Percentiles rank a stretch among this genome's conserved stretches.
These are phyloP conservation scores for Choreutis nemorana DNA, from an alignment of 2,888 invertebrate species.

Conservation along the genomic window DNA sequence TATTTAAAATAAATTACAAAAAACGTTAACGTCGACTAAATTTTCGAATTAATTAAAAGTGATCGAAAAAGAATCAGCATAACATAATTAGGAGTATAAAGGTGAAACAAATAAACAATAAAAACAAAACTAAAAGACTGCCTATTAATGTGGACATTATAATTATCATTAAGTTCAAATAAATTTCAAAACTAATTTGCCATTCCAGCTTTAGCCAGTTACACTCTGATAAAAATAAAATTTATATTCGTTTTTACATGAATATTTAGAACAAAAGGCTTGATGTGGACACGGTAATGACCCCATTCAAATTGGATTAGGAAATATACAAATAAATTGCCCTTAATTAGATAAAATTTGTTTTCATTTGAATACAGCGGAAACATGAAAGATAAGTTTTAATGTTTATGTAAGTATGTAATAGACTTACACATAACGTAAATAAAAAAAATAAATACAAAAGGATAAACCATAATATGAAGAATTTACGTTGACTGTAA, in stretches of 20 bases:
- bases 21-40: too few relatives aligned
- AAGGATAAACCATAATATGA: too few relatives aligned
- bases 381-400: slow-evolving; percentile 13
- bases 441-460: too few relatives aligned
- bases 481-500: too few relatives aligned
- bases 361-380: slow-evolving; percentile 21
- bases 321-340: slow-evolving; percentile 13
- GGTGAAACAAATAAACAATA: too few relatives aligned
- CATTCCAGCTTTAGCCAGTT: slow-evolving; percentile 21
- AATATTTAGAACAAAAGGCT: slow-evolving; percentile 10
- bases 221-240: slow-evolving; percentile 23
- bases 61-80: too few relatives aligned
- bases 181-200: slow-evolving; percentile 26
- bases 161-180: slow-evolving; percentile 33
- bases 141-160: too few relatives aligned
- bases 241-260: slow-evolving; percentile 18
- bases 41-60: too few relatives aligned
- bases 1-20: too few relatives aligned
- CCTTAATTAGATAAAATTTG: slow-evolving; percentile 18
- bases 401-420: slow-evolving; percentile 1
- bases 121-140: too few relatives aligned
- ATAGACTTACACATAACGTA: too few relatives aligned
- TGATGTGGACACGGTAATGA: slow-evolving; percentile 12
- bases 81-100: too few relatives aligned
- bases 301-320: slow-evolving; percentile 12